phyloP scores from a whole-genome alignment of 1,140 invertebrate genomes.

The Cotesia typhae region DNA sequence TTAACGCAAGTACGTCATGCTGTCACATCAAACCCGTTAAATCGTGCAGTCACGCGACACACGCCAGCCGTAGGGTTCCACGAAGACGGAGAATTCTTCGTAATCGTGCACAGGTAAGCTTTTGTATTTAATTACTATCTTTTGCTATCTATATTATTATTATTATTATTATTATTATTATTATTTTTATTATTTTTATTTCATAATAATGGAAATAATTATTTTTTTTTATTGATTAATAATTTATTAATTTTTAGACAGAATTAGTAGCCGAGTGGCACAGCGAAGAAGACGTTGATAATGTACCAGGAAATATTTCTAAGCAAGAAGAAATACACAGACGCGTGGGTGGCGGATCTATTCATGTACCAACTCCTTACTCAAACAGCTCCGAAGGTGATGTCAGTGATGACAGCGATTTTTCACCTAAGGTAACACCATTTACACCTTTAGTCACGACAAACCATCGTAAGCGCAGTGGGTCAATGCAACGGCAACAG shows the following conservation, averaged over 20 bases:
- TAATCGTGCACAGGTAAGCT: constrained; percentile 55
- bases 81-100: constrained; percentile 55
- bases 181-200: too few relatives aligned
- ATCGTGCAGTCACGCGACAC: constrained; percentile 49
- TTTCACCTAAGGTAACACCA: constrained; percentile 57
- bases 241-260: constrained; percentile 42
- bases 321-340: constrained; percentile 60
- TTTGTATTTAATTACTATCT: constrained; percentile 8
- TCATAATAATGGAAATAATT: too few relatives aligned
- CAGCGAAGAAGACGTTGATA: constrained; percentile 55
- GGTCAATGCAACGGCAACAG: constrained; percentile 81
- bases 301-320: constrained; percentile 49
- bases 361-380: constrained; percentile 58
- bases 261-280: constrained; percentile 53
- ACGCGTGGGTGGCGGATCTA: constrained; percentile 57
- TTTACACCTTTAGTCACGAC: constrained; percentile 58
- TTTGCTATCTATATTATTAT: background rate
- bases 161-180: background rate
- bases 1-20: constrained; percentile 25
- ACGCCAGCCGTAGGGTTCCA: constrained; percentile 53
- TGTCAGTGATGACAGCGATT: constrained; percentile 62
- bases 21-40: constrained; percentile 32
- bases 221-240: background rate
- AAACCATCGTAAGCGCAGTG: constrained; percentile 67
- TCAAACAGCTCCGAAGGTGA: constrained; percentile 63